Evolutionary conservation across 2,888 invertebrate genomes (phyloP).

Genomic region (Laspeyria flexula): DNA sequence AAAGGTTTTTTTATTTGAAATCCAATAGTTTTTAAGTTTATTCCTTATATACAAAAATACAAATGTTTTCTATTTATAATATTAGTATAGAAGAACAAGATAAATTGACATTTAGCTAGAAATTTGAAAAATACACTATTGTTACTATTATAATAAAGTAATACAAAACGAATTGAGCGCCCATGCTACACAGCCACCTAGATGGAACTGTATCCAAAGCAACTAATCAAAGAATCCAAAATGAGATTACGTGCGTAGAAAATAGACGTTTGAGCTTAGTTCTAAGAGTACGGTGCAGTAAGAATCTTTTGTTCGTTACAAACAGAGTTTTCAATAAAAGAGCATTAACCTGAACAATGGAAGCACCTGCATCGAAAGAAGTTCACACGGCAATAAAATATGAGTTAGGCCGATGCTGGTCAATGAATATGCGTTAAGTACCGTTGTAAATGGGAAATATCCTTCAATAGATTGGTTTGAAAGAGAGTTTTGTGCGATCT

Average conservation of each 20-base stretch:
- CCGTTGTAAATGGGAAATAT: constrained; percentile 13
- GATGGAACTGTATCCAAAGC: constrained; percentile 7
- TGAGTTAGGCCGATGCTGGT: constrained; percentile 43
- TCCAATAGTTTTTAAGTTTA: no score
- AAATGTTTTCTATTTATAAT: no score
- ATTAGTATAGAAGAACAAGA: no score
- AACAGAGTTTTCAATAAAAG: constrained; percentile 31
- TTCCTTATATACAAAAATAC: no score
- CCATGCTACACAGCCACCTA: background rate
- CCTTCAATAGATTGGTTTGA: background rate
- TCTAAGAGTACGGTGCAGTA: constrained; percentile 8
- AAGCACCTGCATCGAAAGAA: constrained; percentile 52
- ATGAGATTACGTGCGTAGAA: constrained; percentile 36
- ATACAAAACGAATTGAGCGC: background rate
- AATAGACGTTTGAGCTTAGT: constrained; percentile 31
- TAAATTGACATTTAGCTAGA: no score
- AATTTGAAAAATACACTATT: no score
- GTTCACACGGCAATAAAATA: constrained; percentile 72
- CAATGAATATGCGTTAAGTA: constrained; percentile 18
- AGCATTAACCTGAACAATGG: constrained; percentile 57
- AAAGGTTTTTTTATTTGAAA: no score
- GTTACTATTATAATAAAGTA: background rate
- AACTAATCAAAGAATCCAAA: constrained; percentile 16
- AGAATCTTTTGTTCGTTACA: constrained; percentile 30
- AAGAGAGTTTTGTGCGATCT: background rate